phyloP scores from a whole-genome alignment of 2,797 vertebrate species.

The Silurus lanzhouensis region DNA sequence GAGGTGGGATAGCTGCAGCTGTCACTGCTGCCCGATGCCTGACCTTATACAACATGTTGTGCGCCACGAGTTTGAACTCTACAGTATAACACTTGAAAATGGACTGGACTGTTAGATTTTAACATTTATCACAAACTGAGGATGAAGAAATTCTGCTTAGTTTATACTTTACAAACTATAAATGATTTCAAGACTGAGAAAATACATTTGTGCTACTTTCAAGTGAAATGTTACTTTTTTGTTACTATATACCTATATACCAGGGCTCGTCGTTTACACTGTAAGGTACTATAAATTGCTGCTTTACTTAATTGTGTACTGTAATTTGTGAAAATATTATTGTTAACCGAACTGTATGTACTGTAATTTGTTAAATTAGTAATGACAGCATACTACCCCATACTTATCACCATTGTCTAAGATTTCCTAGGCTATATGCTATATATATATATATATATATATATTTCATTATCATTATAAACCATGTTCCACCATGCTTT shows the following conservation, averaged over 20 bases:
- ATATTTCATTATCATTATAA: too few relatives aligned
- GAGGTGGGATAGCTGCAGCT: constrained; percentile 3
- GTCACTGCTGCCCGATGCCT: not conserved
- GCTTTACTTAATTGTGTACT: too few relatives aligned
- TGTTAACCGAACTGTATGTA: too few relatives aligned
- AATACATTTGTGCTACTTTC: not conserved
- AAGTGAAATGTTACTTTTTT: not conserved
- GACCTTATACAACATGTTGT: not conserved
- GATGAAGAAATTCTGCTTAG: not conserved
- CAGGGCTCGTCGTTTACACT: too few relatives aligned
- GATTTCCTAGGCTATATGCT: too few relatives aligned
- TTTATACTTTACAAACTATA: not conserved
- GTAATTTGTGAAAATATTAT: too few relatives aligned
- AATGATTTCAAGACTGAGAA: not conserved
- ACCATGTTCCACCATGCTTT: not conserved
- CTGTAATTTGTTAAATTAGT: too few relatives aligned
- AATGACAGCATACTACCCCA: too few relatives aligned
- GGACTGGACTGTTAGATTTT: not conserved
- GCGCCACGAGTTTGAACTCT: not conserved
- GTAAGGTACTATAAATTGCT: too few relatives aligned
- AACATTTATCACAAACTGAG: not conserved
- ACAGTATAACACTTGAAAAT: not conserved
- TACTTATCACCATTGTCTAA: too few relatives aligned
- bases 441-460: too few relatives aligned
- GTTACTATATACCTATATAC: too few relatives aligned